Evolutionary conservation across 2,888 invertebrate genomes (phyloP), one percentile per base, ranked within the genome.

Genomic region (Cylindroiulus punctatus): DNA sequence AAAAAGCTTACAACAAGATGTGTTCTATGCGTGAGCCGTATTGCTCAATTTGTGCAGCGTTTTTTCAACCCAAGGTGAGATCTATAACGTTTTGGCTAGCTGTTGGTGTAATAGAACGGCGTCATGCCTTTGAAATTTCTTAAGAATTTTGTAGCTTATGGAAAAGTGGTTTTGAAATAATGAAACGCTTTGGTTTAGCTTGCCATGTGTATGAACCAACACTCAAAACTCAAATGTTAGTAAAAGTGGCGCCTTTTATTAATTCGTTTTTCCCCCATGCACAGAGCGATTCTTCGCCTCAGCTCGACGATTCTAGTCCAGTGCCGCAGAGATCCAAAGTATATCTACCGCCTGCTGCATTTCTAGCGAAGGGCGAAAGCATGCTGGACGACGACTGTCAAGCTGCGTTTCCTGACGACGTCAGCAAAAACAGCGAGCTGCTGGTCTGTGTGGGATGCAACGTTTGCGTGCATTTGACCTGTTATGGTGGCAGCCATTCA

Each of bases 41-140:
- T 88, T 94, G 94, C 90, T 91, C 92, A 17, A 90, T 94, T 19
- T 94, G 94, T 89, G 91, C 92, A 5, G 91, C 93, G 14, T 93
- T 94, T 89, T 65, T 65, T 22, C 65, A 65, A 65, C 22, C 65
- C 22, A 22, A n/a, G 65, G 65, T 65, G 22, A 26, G 65, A 22
- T 10, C 22, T 26, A 8, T 10, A 65, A 1, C 26, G 2, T 22
- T 10, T 8, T 22, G 65, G 26, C 22, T 3, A 12, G 10, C 4
- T 22, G 22, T 22, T 22, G 4, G 0, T 65, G 10, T 65, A 10
- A 65, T 10, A 0, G 0, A 57, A 10, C 10, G 0, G 1, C 65
- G 5, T 5, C 52, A 36, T 36, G 36, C n/a, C n/a, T n/a, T 36
- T 36, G 36, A 36, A 36, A 36, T 36, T 4, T n/a, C n/a, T n/a